Evolutionary conservation across 2,113 vertebrate species (phyloP).

Genomic region (Psammodynastes pulverulentus): DNA sequence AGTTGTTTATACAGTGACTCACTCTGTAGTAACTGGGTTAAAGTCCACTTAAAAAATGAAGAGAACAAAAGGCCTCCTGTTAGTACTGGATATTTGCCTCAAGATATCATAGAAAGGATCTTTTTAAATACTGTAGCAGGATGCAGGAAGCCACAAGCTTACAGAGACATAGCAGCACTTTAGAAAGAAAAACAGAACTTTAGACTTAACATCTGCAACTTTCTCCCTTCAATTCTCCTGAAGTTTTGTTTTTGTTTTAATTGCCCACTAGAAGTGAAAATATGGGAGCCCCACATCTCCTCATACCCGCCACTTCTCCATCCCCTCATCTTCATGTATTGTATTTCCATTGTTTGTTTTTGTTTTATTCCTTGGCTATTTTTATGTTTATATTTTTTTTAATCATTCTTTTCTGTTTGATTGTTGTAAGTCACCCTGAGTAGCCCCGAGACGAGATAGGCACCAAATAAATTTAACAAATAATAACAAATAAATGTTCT

Average conservation of each 20-base stretch:
- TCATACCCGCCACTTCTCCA: neutral
- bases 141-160: conserved; percentile 74
- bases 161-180: conserved; percentile 69
- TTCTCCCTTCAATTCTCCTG: conserved; percentile 50
- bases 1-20: conserved; percentile 78
- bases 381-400: neutral
- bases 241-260: conserved; percentile 29
- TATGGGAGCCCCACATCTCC: conserved; percentile 43
- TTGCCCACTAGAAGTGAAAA: conserved; percentile 56
- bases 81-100: conserved; percentile 78
- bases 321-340: neutral
- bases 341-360: neutral
- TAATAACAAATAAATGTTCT: neutral
- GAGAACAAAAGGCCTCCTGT: conserved; percentile 79
- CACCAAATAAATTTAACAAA: neutral
- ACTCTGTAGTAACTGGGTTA: conserved; percentile 78
- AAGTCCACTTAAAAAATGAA: conserved; percentile 75
- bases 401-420: neutral
- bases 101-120: conserved; percentile 76
- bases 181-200: conserved; percentile 71
- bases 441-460: neutral
- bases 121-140: conserved; percentile 60
- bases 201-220: conserved; percentile 70
- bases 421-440: neutral
- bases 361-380: neutral